Conservation (phyloP, 2,797 vertebrate species). For the Parambassis ranga region DNA sequence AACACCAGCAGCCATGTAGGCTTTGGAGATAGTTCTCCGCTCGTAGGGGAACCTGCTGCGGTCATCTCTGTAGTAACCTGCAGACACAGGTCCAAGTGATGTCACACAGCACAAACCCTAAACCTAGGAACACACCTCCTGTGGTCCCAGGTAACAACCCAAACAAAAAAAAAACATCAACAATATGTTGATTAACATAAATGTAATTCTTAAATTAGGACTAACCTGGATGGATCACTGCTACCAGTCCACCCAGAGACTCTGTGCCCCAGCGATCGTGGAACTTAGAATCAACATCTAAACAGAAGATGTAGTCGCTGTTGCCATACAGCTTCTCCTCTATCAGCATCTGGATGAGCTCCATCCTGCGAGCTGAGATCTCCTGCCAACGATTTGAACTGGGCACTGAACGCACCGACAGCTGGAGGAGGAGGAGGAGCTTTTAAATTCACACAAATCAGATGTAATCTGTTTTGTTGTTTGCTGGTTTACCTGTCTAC, state of each 20-base stretch:
- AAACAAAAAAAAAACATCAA: too few relatives aligned
- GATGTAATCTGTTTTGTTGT: background rate
- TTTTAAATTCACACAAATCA: background rate
- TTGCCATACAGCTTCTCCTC: constrained; percentile 13
- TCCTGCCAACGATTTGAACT: constrained; percentile 76
- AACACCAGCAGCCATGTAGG: constrained; percentile 66
- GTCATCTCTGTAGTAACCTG: constrained; percentile 57
- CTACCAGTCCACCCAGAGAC: constrained; percentile 72
- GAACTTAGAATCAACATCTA: constrained; percentile 70
- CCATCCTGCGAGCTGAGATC: constrained; percentile 77
- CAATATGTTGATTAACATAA: too few relatives aligned
- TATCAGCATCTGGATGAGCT: constrained; percentile 70
- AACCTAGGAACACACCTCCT: too few relatives aligned
- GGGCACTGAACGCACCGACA: constrained; percentile 26
- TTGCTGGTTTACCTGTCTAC: constrained; percentile 23
- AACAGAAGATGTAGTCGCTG: constrained; percentile 68
- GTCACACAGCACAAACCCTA: too few relatives aligned
- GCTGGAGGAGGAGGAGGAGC: background rate
- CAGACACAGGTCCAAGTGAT: background rate
- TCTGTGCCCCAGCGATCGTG: constrained; percentile 74
- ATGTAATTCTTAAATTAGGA: too few relatives aligned
- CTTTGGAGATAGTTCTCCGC: constrained; percentile 68
- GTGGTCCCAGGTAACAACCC: too few relatives aligned
- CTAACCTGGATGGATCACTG: constrained; percentile 78
- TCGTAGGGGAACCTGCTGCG: constrained; percentile 76